Evolutionary conservation across 37 sponge, comb jelly and placozoan genomes (phyloP).

Genomic region (Bolinopsis microptera): DNA sequence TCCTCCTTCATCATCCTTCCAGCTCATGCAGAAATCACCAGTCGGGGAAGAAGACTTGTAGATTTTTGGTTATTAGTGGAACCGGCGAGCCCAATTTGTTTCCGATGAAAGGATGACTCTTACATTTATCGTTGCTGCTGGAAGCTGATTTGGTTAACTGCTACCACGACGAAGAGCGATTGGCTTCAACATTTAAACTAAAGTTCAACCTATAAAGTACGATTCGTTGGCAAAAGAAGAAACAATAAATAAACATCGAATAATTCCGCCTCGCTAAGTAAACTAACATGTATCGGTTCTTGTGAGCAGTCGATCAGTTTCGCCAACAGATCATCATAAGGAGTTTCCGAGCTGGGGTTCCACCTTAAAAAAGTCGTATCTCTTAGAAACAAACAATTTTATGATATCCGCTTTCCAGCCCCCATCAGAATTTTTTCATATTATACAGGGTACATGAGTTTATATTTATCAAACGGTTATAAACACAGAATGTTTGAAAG

Average conservation of each 20-base stretch:
- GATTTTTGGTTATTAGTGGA: neutral
- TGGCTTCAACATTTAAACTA: neutral
- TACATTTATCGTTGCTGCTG: neutral
- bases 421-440: too few relatives aligned
- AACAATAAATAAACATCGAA: neutral
- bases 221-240: neutral
- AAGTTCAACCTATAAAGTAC: neutral
- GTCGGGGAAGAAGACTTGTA: neutral
- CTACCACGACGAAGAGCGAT: neutral
- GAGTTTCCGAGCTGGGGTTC: neutral
- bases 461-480: too few relatives aligned
- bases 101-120: neutral
- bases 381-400: neutral
- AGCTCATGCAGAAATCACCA: neutral
- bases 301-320: neutral
- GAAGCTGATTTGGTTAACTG: too few relatives aligned
- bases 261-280: too few relatives aligned
- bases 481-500: too few relatives aligned
- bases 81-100: neutral
- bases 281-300: neutral
- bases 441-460: neutral
- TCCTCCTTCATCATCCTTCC: constrained; percentile 45
- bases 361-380: constrained; percentile 28
- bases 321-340: neutral
- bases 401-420: too few relatives aligned